These are phyloP conservation scores for Chromobotia macracanthus DNA, from an alignment of 2,797 vertebrate genomes.

Conservation along the genomic window DNA sequence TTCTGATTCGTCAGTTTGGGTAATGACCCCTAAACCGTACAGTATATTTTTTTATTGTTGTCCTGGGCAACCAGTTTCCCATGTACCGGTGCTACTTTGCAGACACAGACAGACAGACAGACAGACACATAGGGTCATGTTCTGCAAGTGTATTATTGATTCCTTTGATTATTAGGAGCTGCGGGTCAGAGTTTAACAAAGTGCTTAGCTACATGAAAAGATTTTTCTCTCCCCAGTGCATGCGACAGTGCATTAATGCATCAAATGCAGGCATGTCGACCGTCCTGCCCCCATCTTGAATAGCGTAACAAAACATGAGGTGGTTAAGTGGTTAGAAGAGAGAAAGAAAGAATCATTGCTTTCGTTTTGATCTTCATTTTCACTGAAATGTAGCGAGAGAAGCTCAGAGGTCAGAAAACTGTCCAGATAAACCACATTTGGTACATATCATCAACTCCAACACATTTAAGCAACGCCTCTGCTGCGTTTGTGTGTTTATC, in stretches of 20 bases:
- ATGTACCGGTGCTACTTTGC: too few species aligned
- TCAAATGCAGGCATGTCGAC: background rate
- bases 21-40: too few species aligned
- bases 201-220: background rate
- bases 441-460: background rate
- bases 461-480: background rate
- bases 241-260: background rate
- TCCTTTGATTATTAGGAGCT: too few species aligned
- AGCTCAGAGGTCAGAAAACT: background rate
- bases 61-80: too few species aligned
- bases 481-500: too few species aligned
- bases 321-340: conserved; percentile 29
- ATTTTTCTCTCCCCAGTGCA: background rate
- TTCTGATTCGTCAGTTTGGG: too few species aligned
- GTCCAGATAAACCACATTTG: background rate
- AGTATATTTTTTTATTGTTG: too few species aligned
- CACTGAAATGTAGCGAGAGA: conserved; percentile 7
- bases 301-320: conserved; percentile 20
- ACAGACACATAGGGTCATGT: too few species aligned
- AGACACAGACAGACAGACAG: too few species aligned
- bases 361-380: background rate
- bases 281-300: conserved; percentile 8
- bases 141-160: too few species aligned
- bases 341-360: conserved; percentile 5
- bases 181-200: too few species aligned